Evolutionary conservation across 2,113 vertebrate species (phyloP), one percentile per base, ranked within the genome.

Genomic region (Xenus cinereus): DNA sequence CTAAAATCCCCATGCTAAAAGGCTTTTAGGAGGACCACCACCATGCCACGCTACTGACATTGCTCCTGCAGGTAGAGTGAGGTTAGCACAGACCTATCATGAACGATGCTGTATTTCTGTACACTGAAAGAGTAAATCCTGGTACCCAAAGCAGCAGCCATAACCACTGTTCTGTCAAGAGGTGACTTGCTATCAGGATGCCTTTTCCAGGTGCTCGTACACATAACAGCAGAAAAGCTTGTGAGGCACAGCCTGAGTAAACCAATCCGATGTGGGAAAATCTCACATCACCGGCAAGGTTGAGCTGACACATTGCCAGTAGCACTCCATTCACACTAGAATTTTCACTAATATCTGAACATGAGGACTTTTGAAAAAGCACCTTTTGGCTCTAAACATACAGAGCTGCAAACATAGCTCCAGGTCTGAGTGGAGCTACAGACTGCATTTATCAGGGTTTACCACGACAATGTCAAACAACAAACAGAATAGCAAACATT

Each of bases 21-120:
- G 28, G 17, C 32, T 43, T 71, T 56, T 22, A 50, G 5, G 37
- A 78, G 24, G 12, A 46, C 35, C 32, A 46, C 21, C 35, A 27
- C 4, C 7, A 12, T 3, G 7, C 26, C 43, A 7, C 12, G 8
- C 3, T 9, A 22, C 4, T n/a, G 27, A 32, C 12, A 12, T 5
- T 24, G 59, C 48, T 67, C 53, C 54, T 54, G 48, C 35, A 37
- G 28, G 54, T 3, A 39, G 21, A 33, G 48, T 0, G 6, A 41
- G 46, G 39, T 69, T 21, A 68, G 63, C n/a, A 26, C 39, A 41
- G 39, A 53, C 39, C 46, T 12, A 37, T 28, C 13, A 13, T 3
- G 11, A 59, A 28, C 0, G 1, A 17, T 10, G 22, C 14, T 50
- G 15, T 22, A 22, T 35, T 41, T 64, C 50, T 71, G 33, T 14